A percentile compares a stretch with the other conserved stretches of the same genome.
phyloP scores from a whole-genome alignment of 2,797 vertebrate genomes.

The Phalanger gymnotis region DNA sequence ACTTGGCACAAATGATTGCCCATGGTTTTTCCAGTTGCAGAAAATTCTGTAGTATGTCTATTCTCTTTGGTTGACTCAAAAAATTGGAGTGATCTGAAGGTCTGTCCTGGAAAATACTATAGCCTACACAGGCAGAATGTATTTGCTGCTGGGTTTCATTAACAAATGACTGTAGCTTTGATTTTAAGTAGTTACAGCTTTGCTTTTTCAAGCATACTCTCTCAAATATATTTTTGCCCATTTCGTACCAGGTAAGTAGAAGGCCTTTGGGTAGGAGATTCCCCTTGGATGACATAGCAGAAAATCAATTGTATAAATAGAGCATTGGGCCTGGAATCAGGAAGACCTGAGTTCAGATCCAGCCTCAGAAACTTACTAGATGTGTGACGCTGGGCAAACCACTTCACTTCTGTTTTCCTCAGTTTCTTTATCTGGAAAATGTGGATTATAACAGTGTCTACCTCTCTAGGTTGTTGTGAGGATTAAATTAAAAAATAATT shows the following conservation, averaged over 20 bases:
- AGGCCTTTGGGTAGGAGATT: neutral
- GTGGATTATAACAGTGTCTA: neutral
- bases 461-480: neutral
- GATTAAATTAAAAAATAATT: neutral
- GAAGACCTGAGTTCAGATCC: neutral
- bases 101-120: neutral
- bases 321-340: neutral
- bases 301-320: neutral
- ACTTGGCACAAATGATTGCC: neutral
- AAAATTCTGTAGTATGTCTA: neutral
- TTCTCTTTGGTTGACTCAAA: neutral
- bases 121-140: neutral
- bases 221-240: neutral
- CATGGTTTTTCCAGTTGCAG: neutral
- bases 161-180: neutral
- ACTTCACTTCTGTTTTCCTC: neutral
- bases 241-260: neutral
- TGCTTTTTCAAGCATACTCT: neutral
- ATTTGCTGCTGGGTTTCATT: neutral
- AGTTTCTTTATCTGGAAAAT: neutral
- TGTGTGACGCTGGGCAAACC: neutral
- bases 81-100: neutral
- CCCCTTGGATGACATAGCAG: neutral
- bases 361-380: neutral
- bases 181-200: neutral